Conservation (phyloP, 2,113 vertebrate species). For the Pteruthius melanotis region DNA sequence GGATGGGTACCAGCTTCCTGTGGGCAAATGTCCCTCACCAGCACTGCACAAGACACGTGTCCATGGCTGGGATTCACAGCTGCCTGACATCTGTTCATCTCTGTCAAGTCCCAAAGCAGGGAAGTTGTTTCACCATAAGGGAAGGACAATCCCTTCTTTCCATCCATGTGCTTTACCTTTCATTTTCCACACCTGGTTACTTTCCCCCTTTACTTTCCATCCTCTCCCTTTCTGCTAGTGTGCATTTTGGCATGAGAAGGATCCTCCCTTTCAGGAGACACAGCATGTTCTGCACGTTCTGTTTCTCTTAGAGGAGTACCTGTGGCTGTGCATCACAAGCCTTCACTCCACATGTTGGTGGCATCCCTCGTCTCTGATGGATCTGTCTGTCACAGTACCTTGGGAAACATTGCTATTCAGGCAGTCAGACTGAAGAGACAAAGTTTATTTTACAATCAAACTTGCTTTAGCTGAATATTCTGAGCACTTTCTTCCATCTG, state of each 20-base stretch:
- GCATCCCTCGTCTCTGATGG: neutral
- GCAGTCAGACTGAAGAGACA: neutral
- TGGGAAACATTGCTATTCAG: neutral
- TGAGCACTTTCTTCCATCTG: conserved; percentile 44
- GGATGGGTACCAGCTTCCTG: neutral
- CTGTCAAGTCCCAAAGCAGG: neutral
- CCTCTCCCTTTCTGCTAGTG: neutral
- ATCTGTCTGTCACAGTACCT: neutral
- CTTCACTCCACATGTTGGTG: neutral
- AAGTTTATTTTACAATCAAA: conserved; percentile 46
- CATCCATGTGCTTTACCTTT: neutral
- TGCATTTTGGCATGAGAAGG: neutral
- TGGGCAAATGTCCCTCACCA: neutral
- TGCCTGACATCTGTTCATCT: neutral
- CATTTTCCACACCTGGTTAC: neutral
- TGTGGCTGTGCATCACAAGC: neutral
- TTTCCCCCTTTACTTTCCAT: neutral
- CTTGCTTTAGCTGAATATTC: conserved; percentile 57
- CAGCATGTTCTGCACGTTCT: neutral
- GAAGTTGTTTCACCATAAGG: neutral
- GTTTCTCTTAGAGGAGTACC: neutral
- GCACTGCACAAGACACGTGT: neutral
- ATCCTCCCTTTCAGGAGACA: neutral
- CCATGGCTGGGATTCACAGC: neutral
- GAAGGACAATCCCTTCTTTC: neutral